Evolutionary conservation across 92 coral and sea anemone genomes (phyloP).

Genomic region (Umimayanthus chanpuru): DNA sequence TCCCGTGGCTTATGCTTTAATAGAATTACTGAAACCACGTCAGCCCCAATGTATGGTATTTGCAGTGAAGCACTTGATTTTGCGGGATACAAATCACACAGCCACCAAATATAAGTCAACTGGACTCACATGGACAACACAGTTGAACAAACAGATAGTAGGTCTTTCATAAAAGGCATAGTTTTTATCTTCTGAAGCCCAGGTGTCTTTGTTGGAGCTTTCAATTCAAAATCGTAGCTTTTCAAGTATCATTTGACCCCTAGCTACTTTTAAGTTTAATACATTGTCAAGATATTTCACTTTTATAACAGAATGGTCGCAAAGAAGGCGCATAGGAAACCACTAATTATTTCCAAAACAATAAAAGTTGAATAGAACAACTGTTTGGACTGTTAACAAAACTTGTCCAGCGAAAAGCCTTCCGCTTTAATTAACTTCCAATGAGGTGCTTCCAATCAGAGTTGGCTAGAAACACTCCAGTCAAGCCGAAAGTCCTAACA

Average conservation of each 20-base stretch:
- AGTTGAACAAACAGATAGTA: background rate
- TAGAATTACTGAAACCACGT: background rate
- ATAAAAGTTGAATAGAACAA: constrained; percentile 28
- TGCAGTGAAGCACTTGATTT: background rate
- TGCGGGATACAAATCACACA: background rate
- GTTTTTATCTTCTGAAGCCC: background rate
- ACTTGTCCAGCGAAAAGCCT: constrained; percentile 7
- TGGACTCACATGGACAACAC: background rate
- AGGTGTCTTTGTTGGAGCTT: background rate
- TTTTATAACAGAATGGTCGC: background rate
- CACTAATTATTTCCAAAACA: background rate
- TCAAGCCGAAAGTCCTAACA: background rate
- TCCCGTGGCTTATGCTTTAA: constrained; percentile 2
- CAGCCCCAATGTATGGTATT: background rate
- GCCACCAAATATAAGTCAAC: background rate
- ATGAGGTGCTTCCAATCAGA: background rate
- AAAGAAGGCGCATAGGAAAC: background rate
- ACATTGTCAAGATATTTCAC: constrained; percentile 1
- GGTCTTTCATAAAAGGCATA: background rate
- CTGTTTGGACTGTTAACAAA: constrained; percentile 27
- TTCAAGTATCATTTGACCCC: background rate
- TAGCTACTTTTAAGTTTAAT: too few species aligned
- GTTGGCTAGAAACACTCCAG: background rate
- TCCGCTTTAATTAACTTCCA: constrained; percentile 15
- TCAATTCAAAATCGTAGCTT: background rate